Base-by-base conservation (phyloP, 2,113 vertebrate genomes). In the Notothenia coriiceps region DNA sequence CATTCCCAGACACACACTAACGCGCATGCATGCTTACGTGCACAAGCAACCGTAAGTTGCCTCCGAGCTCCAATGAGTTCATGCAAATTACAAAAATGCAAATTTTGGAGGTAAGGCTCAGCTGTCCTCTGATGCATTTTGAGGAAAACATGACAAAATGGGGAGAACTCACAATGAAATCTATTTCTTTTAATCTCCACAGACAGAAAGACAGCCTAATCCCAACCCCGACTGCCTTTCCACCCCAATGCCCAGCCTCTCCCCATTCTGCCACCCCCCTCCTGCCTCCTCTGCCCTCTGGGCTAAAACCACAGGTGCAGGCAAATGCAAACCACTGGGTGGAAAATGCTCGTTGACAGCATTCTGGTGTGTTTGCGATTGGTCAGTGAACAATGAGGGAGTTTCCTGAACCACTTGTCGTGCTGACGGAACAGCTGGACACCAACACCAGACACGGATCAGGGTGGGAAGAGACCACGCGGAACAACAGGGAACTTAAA, bases 341-440 rank as follows among this genome's bases (percentile, higher is more conserved):
- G 86, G 90, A 93, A 94, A 94, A 94, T 88, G 81, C 87, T 84
- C 69, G 77, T 85, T 82, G 92, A 93, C 93, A 88, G 90, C 79
- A 67, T 80, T 88, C 90, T 89, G 86, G 86, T 87, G 83, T 89
- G 91, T 82, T 87, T 88, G 85, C 43, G 83, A 92, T 90, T 91
- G 90, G 91, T 91, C 89, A 89, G 74, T 90, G 91, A 94, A 90
- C 89, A 94, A 91, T 89, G 73, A 92, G 83, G 89, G 87, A 88
- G 87, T 88, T 89, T 91, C 90, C 89, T 86, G 79, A 92, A 90
- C 87, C 85, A 91, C 91, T 94, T 93, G 92, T 93, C 90, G 51
- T 90, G 86, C 89, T 80, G 88, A 94, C 90, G 88, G 80, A 92
- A 93, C 92, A 94, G 91, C 91, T 93, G 93, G 91, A 89, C 70